Conservation (phyloP, 2,113 vertebrate genomes). For the Zootoca vivipara region DNA sequence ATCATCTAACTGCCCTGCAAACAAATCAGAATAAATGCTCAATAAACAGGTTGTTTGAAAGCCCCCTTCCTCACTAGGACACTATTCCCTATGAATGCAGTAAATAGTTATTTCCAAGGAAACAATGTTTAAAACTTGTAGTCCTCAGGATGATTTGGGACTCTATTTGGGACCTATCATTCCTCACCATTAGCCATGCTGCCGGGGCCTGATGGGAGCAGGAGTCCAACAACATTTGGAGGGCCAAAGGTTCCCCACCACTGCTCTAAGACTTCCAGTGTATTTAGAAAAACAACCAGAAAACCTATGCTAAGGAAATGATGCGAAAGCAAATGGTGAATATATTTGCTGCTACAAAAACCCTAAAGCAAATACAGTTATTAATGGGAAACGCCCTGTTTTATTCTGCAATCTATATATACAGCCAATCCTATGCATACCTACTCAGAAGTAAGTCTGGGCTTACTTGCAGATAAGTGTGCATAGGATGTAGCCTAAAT, state of each 20-base stretch:
- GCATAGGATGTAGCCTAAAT: background rate
- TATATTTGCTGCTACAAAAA: background rate
- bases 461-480: fast-evolving
- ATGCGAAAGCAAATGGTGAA: background rate
- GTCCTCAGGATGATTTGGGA: no score
- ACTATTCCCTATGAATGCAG: background rate
- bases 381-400: background rate
- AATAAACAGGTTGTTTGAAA: no score
- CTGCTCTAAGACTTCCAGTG: background rate
- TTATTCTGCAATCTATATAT: background rate
- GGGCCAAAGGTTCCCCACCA: no score
- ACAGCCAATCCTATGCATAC: background rate
- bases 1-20: no score
- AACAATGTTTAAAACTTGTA: background rate
- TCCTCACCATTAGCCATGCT: background rate
- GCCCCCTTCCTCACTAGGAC: background rate
- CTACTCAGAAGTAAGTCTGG: background rate
- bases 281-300: background rate
- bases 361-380: fast-evolving
- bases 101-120: background rate
- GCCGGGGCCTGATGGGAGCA: background rate
- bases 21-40: no score
- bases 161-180: no score
- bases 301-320: background rate
- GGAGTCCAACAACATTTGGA: background rate